phyloP scores from a whole-genome alignment of 2,888 invertebrate species.

The Homarus gammarus region DNA sequence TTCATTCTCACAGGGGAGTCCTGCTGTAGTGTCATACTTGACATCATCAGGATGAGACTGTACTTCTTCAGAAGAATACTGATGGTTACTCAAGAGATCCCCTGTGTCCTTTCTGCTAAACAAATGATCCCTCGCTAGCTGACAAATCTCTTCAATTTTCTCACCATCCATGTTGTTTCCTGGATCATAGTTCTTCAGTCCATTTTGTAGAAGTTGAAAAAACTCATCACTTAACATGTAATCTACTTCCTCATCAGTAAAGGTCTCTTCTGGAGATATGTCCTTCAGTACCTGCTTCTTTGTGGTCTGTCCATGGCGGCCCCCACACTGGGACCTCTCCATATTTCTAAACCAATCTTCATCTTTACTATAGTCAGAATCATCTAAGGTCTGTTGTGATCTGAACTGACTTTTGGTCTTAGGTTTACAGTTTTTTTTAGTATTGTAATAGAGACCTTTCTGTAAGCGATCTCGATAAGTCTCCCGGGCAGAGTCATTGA shows the following conservation, averaged over 20 bases:
- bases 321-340: neutral
- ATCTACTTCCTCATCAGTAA: neutral
- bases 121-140: conserved; percentile 9
- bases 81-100: neutral
- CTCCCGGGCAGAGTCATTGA: conserved; percentile 33
- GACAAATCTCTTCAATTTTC: conserved; percentile 1
- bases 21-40: neutral
- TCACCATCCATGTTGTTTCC: conserved; percentile 5
- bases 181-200: neutral
- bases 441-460: neutral
- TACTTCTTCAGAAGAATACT: neutral
- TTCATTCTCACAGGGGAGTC: neutral
- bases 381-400: neutral
- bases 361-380: neutral
- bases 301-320: neutral
- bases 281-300: neutral
- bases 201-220: neutral
- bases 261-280: neutral
- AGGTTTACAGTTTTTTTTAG: neutral
- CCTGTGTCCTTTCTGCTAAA: neutral
- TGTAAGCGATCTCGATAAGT: conserved; percentile 47
- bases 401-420: neutral
- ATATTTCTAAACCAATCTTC: neutral
- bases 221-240: conserved; percentile 33
- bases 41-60: neutral